Percentiles rank a stretch among this genome's conserved stretches.
Evolutionary conservation across 2,797 vertebrate species (phyloP).

Genomic region (Prionace glauca): DNA sequence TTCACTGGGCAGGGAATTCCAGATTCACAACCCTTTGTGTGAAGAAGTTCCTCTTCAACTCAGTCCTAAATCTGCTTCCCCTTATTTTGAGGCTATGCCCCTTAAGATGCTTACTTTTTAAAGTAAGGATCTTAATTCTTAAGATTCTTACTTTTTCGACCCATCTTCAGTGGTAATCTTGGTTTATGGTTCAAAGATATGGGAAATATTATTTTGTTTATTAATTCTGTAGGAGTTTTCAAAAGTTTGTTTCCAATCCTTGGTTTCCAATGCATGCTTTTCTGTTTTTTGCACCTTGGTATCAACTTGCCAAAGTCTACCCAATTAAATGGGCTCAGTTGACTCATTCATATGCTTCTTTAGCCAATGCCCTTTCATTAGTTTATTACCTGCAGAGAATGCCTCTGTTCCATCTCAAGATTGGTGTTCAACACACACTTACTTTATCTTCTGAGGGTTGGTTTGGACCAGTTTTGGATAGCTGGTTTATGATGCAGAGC

Average conservation of each 20-base stretch:
- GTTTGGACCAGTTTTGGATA: neutral
- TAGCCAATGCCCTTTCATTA: neutral
- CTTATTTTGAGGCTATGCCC: too few species aligned
- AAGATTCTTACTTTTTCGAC: neutral
- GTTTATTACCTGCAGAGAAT: neutral
- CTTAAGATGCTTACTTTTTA: too few species aligned
- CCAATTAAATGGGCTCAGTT: neutral
- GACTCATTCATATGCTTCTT: neutral
- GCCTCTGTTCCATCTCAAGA: neutral
- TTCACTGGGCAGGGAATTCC: too few species aligned
- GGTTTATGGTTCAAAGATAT: neutral
- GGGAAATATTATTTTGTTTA: neutral
- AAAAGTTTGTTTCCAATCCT: neutral
- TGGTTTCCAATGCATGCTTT: neutral
- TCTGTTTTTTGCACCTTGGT: neutral
- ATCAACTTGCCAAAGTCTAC: neutral
- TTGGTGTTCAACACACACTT: neutral
- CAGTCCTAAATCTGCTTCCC: too few species aligned
- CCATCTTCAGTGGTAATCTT: neutral
- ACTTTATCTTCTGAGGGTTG: neutral
- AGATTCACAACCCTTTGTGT: too few species aligned
- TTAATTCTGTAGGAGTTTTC: neutral
- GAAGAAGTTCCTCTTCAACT: too few species aligned
- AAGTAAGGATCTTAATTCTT: too few species aligned
- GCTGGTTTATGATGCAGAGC: too few species aligned